These are phyloP conservation scores for Ischnura elegans DNA, from an alignment of 2,888 invertebrate species.

Conservation along the genomic window DNA sequence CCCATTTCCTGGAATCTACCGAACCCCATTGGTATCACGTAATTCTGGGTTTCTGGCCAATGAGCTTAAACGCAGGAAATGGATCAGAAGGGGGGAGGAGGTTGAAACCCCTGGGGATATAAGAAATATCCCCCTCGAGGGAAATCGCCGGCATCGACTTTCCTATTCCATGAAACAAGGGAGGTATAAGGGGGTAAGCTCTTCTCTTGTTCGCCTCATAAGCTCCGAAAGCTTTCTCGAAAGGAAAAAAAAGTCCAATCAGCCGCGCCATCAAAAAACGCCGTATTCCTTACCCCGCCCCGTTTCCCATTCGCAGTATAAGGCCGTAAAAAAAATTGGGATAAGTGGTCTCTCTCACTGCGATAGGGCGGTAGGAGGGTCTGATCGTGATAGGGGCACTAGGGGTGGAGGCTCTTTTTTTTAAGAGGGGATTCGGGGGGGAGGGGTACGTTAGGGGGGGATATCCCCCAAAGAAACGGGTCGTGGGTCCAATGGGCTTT, in stretches of 20 bases:
- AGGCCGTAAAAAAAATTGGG: constrained; percentile 39
- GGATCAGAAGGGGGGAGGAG: background rate
- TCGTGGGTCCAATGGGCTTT: constrained; percentile 33
- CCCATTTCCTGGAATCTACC: background rate
- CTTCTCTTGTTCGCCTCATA: background rate
- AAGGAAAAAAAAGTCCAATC: background rate
- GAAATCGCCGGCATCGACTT: background rate
- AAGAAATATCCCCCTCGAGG: background rate
- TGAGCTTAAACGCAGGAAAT: constrained; percentile 56
- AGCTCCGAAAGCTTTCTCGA: background rate
- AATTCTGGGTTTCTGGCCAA: constrained; percentile 58
- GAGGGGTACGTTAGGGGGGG: background rate
- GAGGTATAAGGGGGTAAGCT: background rate
- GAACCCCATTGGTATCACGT: constrained; percentile 59
- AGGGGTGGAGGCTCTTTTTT: background rate
- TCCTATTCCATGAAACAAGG: background rate
- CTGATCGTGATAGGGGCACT: background rate
- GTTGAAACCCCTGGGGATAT: background rate
- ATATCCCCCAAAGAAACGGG: background rate
- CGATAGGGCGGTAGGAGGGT: background rate
- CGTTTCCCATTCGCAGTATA: background rate
- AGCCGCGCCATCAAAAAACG: background rate
- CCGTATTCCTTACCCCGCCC: background rate
- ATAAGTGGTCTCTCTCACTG: constrained; percentile 27
- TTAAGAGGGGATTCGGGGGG: background rate